A percentile compares a stretch with the other conserved stretches of the same genome.
Conservation (phyloP, 2,797 vertebrate species). For the Parauchenoglanis punctatus region DNA sequence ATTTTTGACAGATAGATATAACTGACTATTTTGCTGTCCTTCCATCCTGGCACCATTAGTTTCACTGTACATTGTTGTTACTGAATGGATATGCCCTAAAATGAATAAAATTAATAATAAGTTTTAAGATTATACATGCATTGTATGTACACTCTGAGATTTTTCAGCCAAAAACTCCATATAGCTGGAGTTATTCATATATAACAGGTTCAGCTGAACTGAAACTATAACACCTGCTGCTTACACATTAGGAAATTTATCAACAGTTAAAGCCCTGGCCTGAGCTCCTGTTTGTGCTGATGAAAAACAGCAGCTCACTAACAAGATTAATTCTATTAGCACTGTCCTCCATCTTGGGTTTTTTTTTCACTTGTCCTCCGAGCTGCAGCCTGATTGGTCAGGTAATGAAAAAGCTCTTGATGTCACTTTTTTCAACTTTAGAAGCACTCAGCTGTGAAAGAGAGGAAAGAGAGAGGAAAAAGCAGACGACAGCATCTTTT, state of each 20-base stretch:
- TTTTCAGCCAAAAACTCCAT: not conserved
- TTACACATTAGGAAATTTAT: not conserved
- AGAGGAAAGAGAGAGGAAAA: not conserved
- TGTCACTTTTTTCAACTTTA: not conserved
- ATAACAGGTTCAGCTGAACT: not conserved
- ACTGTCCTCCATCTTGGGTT: not conserved
- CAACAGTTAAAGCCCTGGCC: not conserved
- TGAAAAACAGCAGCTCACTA: not conserved
- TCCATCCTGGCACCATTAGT: not conserved
- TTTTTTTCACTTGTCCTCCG: not conserved
- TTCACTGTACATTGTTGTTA: not conserved
- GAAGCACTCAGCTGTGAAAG: not conserved
- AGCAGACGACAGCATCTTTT: not conserved
- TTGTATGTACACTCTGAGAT: not conserved
- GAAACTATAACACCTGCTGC: not conserved
- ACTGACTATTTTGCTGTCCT: constrained; percentile 19
- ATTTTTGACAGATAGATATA: constrained; percentile 24
- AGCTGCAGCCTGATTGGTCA: not conserved
- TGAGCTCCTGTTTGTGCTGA: not conserved
- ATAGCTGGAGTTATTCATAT: not conserved
- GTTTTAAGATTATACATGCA: not conserved
- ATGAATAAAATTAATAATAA: not conserved
- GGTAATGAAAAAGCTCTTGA: constrained; percentile 12
- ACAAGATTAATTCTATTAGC: not conserved
- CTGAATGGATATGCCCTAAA: not conserved